Base-by-base conservation (phyloP, 2,113 vertebrate genomes). In the Oreochromis aureus region DNA sequence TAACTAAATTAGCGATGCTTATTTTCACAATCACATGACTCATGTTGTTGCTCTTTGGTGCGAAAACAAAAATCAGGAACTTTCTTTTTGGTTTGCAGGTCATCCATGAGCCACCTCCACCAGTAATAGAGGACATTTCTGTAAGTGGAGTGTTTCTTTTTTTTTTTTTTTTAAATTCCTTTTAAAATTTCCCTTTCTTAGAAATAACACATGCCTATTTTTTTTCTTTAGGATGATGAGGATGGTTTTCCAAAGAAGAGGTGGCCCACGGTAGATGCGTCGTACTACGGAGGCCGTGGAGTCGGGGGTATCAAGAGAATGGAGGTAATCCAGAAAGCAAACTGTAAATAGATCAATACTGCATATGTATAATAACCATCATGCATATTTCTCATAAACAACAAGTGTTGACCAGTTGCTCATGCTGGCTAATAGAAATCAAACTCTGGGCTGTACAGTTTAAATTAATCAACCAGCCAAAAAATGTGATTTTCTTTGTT, bases 231-330 rank as follows among this genome's bases (percentile, higher is more conserved):
- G 96, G 96, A 97, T 46, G 96, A 96, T 39, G 96, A 97, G 16
- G 96, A 97, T 3, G 94, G 93, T 36, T 96, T 90, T 54, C 95
- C 94, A 3, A 96, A 95, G 87, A 97, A 96, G 82, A 96, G 95
- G 71, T 97, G 96, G 96, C 96, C 96, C 18, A 97, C 95, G 1
- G 99, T 99, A 2, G 99, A 99, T 5, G 99, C 99, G 5, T 99
- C 99, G 2, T 99, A 99, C 73, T 99, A 99, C 0, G 99, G 99
- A 2, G 99, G 99, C 2, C 95, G 98, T 81, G 99, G 99, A 3
- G 98, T 99, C 3, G 99, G 99, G 0, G 99, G 99, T 87, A 99
- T 99, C 91, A 99, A 99, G 89, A 95, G 99, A 61, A 99, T 99
- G 99, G 99, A 99, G 97, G 98, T 99, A 93, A 86, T 5, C n/a